Evolutionary conservation across 2,113 vertebrate genomes (phyloP), one percentile per base, ranked within the genome.

Genomic region (Phrynosoma platyrhinos): DNA sequence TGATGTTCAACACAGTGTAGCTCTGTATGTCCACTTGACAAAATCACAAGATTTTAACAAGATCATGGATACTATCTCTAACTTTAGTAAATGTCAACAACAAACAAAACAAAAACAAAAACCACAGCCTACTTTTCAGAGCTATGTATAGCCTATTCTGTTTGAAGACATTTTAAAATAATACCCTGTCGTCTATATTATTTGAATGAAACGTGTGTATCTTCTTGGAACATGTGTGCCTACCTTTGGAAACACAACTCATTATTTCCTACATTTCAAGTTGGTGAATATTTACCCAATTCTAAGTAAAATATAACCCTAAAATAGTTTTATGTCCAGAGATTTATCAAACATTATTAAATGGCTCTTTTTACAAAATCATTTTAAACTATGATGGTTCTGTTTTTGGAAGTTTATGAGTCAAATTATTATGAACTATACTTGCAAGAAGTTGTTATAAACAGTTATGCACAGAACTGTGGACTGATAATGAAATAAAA

Each of bases 11-110:
- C 84, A 77, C 14, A 47, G 76, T 9, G n/a, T 32, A 79, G 79
- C 47, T 16, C 79, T 42, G 55, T 30, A 87, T 58, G 25, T 47
- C 80, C 53, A 87, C 20, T 58, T 75, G 58, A 83, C 47, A 79
- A 88, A 82, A 88, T 69, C 79, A 69, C 76, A 7, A 20, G 68
- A 88, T 93, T 87, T 91, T 72, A 0, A 91, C 91, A 91, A 85
- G 89, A 91, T 87, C 85, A 91, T 86, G 86, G 86, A 53, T 83
- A 62, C 13, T 62, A 94, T 90, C 62, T 84, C 87, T 82, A 89
- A 80, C 91, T 94, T 71, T 14, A 90, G 85, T 71, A 94, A 93
- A 93, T 91, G 88, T 91, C 93, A 93, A 1, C 80, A n/a, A 77
- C 84, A 84, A 66, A 84, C 81, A 92, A 94, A 89, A 89, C 74